These are phyloP conservation scores for Bungarus multicinctus DNA, from an alignment of 2,113 vertebrate genomes.

Conservation along the genomic window DNA sequence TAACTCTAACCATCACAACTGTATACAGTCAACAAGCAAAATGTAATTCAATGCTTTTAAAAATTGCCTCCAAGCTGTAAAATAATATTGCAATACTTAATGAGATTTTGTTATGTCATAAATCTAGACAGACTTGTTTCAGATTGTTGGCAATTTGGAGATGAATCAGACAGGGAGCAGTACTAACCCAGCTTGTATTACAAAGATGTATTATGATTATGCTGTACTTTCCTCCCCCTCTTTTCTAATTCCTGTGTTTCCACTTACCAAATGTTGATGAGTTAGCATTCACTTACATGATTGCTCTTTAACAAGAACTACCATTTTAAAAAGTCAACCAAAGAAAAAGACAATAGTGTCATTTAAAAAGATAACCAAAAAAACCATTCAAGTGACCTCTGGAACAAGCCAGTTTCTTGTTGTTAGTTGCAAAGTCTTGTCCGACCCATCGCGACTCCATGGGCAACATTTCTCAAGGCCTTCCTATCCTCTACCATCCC, in stretches of 20 bases:
- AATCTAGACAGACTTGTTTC: constrained; percentile 14
- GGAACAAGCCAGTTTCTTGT: neutral
- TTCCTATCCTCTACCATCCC: no score
- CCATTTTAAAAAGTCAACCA: neutral
- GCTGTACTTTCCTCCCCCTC: constrained; percentile 5
- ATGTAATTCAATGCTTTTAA: neutral
- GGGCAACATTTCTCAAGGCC: no score
- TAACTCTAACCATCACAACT: neutral
- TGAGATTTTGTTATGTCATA: neutral
- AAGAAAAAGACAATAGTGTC: neutral
- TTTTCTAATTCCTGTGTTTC: constrained; percentile 16
- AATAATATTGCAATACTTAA: constrained; percentile 22
- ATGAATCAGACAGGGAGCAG: constrained; percentile 14
- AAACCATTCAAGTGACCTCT: neutral
- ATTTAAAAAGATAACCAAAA: neutral
- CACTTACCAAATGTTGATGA: constrained; percentile 24
- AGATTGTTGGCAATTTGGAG: constrained; percentile 14
- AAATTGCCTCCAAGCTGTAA: neutral
- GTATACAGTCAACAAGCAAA: neutral
- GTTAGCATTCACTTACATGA: neutral
- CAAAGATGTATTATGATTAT: constrained; percentile 23
- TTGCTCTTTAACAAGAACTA: neutral
- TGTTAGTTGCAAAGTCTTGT: no score
- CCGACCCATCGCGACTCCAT: no score
- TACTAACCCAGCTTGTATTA: neutral